Base-by-base conservation (phyloP, 2,797 vertebrate species). In the Parauchenoglanis ngamensis region DNA sequence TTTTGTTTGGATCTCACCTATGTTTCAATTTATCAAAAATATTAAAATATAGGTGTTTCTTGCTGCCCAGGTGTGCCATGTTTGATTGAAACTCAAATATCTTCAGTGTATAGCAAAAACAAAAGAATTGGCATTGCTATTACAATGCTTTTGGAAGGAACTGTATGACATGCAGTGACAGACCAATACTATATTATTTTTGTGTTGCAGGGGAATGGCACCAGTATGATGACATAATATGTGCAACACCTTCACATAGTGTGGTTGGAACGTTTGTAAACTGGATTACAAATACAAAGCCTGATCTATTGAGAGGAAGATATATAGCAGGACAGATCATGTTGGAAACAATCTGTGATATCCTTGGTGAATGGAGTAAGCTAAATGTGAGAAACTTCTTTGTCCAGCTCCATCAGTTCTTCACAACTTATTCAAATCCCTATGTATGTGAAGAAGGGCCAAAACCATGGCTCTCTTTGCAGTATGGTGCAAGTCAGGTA, bases 211-310 rank as follows among this genome's bases (percentile, higher is more conserved):
- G 91, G 90, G 98, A 97, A 57, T 99, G 98, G 98, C 98, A 99
- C 91, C 98, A 99, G 46, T 99, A 99, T 0, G 98, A 99, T 12
- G 98, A 98, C 84, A 97, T 98, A 0, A 94, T 98, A 25, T 98
- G 97, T 25, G 87, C 3, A 0, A 81, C 35, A 78, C 78, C 94
- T 0, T 10, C 92, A 0, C 25, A 92, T 0, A 0, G 0, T 4
- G 0, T 1, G 0, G 0, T 90, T 0, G 19, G 7, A 25, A 75
- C 0, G 0, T 0, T 90, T 0, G 2, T 0, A 19, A 67, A 56
- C 57, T 83, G 46, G 46, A 0, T 83, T 13, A 40, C 0, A 0
- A 40, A 11, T 7, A 0, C 11, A 0, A 88, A 0, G 0, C 0
- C 0, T 0, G 23, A 90, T 95, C 81, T 1, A 89, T 56, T 83